Conservation (phyloP, 2,888 invertebrate genomes). For the Drosophila picticornis region DNA sequence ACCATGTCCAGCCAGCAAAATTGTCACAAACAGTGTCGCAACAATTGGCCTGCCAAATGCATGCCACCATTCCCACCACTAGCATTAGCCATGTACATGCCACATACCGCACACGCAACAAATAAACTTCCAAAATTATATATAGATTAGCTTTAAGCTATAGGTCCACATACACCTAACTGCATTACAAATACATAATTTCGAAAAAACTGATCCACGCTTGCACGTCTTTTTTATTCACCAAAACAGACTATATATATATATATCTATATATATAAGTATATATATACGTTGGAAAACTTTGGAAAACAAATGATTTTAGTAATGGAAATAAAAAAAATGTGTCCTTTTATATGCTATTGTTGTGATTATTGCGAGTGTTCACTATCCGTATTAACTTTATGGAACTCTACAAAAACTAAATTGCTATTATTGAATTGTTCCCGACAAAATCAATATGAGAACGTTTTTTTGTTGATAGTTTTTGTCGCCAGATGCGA, state of each 20-base stretch:
- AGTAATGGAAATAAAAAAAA: neutral
- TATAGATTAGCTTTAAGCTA: neutral
- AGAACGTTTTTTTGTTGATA: neutral
- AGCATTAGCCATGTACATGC: neutral
- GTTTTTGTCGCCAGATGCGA: slow-evolving; percentile 21
- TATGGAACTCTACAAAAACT: neutral
- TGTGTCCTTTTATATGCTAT: neutral
- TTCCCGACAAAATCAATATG: neutral
- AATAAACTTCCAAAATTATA: neutral
- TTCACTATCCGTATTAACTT: neutral
- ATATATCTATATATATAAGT: no score
- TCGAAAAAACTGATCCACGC: neutral
- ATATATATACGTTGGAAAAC: neutral
- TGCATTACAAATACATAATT: neutral
- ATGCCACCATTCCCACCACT: no score
- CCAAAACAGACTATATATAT: neutral
- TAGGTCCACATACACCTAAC: neutral
- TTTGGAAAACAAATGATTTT: neutral
- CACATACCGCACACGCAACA: neutral
- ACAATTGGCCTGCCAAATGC: neutral
- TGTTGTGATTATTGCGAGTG: no score
- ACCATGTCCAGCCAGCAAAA: slow-evolving; percentile 25
- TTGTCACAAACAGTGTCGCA: slow-evolving; percentile 15
- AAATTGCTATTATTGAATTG: neutral
- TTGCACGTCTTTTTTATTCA: neutral